Evolutionary conservation across 2,888 invertebrate genomes (phyloP), one percentile per base, ranked within the genome.

Genomic region (Coecobrya sp.): DNA sequence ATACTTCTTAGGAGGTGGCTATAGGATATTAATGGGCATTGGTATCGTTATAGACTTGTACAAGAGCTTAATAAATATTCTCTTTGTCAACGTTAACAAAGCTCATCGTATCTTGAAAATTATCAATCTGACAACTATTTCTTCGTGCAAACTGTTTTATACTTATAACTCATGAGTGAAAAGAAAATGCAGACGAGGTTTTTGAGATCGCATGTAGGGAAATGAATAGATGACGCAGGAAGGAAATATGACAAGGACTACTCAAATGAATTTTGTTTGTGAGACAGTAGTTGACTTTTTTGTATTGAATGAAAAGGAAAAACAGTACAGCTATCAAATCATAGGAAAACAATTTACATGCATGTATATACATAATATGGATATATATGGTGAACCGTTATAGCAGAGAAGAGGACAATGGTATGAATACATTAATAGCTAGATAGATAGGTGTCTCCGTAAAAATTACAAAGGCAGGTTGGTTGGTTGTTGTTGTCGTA

Each of bases 271-370:
- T 52, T 79, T 81, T 27, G 42, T 2, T 13, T n/a, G 62, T 11
- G 13, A 59, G 59, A 42, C 62, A 62, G 82, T 42, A 79, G n/a
- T 79, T 52, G 62, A 82, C 82, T 62, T 82, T 81, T 81, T 82
- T 81, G 16, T 52, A 52, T 79, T 79, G 49, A 79, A 79, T 27
- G 25, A 79, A 73, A 19, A 25, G 70, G 36, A 42, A 8, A 8
- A n/a, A 73, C 0, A 25, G 25, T 42, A 73, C 19, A 42, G 42
- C 70, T 73, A n/a, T 73, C 19, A 19, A 73, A 8, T 70, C 10
- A 42, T 70, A 42, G 36, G 36, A 36, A 42, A 42, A 16, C 68
- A 68, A 27, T 68, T 13, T 68, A 68, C 30, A 36, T 13, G 19
- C 13, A 25, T 65, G 65, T 76, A 25, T 13, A 76, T 16, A n/a